Evolutionary conservation across 2,797 vertebrate genomes (phyloP).

Genomic region (Eutrigla gurnardus): DNA sequence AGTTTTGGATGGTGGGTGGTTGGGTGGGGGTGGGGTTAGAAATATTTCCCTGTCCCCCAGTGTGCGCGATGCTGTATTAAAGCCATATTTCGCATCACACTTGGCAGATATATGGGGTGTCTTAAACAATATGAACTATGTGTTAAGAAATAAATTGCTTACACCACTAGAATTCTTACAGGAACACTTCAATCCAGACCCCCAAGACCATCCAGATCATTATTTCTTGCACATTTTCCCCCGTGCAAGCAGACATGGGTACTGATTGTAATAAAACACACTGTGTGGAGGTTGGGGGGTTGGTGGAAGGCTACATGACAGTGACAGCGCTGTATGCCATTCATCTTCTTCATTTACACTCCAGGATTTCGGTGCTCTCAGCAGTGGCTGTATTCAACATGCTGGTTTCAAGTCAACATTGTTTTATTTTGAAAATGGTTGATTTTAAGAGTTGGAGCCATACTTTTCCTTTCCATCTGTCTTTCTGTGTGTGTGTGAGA

Average conservation of each 20-base stretch:
- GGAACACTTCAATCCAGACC: conserved; percentile 87
- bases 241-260: conserved; percentile 83
- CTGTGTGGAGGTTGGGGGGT: conserved; percentile 34
- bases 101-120: conserved; percentile 86
- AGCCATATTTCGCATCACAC: conserved; percentile 85
- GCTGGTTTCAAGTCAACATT: conserved; percentile 25
- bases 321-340: conserved; percentile 58
- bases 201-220: conserved; percentile 83
- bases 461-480: conserved; percentile 15
- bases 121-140: conserved; percentile 90
- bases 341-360: conserved; percentile 70
- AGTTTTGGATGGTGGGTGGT: conserved; percentile 56
- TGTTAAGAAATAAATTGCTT: conserved; percentile 91
- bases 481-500: conserved; percentile 14
- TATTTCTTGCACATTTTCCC: conserved; percentile 85
- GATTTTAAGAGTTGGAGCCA: conserved; percentile 20
- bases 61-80: conserved; percentile 86
- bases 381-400: conserved; percentile 21
- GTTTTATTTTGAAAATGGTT: conserved; percentile 45
- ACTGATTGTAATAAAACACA: conserved; percentile 86
- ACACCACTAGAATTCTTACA: conserved; percentile 86
- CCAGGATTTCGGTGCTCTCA: conserved; percentile 39
- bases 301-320: conserved; percentile 62
- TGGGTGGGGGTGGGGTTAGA: conserved; percentile 58
- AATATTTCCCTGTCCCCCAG: conserved; percentile 81